These are phyloP conservation scores for Aviceda subcristata DNA, from an alignment of 2,113 vertebrate genomes.

Conservation along the genomic window DNA sequence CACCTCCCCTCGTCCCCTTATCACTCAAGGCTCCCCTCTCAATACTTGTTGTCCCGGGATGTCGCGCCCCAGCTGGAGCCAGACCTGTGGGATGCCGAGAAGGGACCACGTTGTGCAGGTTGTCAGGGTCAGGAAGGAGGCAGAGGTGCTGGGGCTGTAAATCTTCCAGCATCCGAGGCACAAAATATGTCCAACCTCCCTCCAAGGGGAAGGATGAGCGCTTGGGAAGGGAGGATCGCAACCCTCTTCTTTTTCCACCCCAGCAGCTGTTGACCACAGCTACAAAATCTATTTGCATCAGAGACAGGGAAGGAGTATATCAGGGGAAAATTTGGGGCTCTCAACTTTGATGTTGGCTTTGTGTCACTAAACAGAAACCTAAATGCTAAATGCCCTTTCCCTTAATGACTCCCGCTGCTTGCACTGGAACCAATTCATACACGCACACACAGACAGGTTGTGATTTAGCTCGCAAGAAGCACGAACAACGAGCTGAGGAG, in stretches of 20 bases:
- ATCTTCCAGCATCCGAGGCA: background rate
- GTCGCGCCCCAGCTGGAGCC: background rate
- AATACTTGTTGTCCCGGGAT: background rate
- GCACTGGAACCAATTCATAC: background rate
- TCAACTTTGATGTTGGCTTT: background rate
- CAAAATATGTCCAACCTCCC: background rate
- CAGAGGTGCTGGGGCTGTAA: background rate
- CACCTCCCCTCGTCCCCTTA: fast-evolving
- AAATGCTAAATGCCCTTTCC: background rate
- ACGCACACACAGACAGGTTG: background rate
- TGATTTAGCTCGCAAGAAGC: background rate
- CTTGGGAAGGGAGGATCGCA: background rate
- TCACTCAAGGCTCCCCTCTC: background rate
- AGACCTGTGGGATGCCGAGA: background rate
- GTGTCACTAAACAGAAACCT: background rate
- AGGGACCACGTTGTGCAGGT: background rate
- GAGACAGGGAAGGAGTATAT: background rate
- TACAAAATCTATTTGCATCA: fast-evolving
- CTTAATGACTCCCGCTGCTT: background rate
- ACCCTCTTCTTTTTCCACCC: background rate
- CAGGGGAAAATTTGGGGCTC: background rate
- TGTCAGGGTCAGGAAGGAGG: background rate
- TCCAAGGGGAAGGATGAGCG: background rate
- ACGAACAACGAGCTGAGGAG: background rate
- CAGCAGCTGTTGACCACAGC: background rate